Base-by-base conservation (phyloP, 1,140 invertebrate genomes). In the Drosophila carrolli region DNA sequence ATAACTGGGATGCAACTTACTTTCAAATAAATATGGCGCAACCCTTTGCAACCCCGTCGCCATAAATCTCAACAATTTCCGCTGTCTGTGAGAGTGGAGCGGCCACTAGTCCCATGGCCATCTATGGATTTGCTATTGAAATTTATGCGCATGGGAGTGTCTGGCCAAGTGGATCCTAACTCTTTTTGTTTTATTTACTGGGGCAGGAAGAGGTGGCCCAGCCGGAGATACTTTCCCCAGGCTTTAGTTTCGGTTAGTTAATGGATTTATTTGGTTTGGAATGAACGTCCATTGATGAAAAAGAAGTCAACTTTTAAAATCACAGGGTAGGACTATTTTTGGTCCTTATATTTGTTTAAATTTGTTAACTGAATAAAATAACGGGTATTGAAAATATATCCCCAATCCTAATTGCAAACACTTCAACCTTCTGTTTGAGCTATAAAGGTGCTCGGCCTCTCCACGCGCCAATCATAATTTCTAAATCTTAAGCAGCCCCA, bases 1-100 rank as follows among this genome's bases (percentile, higher is more conserved):
- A 60, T 66, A 16, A 19, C 44, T 47, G 58, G 62, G 46, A 71
- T 54, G 51, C 58, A 78, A 86, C 75, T 78, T 83, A 88, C 78
- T 88, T 76, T 78, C 67, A 76, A 86, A 86, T 86, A 86, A 88
- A 86, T 86, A 80, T 83, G 59, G 62, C 63, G 72, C 35, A 75
- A 68, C 61, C 78, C 63, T 77, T 71, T 57, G 60, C 54, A 48
- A 71, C 67, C 65, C 83, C 75, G 78, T 67, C 57, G 51, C 76
- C 83, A 86, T 86, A 86, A 86, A 86, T 86, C 83, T 86, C 62
- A 82, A 83, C 83, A 79, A 82, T 82, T 79, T 86, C 83, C 83
- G 83, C 78, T 88, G 71, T 72, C 75, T 80, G 55, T 51, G 40
- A 35, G 41, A 29, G 63, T 4, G 29, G 27, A 32, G 35, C 46